Percentiles rank a stretch among this genome's conserved stretches.
phyloP scores from a whole-genome alignment of 2,888 invertebrate genomes.

The Agrochola litura region DNA sequence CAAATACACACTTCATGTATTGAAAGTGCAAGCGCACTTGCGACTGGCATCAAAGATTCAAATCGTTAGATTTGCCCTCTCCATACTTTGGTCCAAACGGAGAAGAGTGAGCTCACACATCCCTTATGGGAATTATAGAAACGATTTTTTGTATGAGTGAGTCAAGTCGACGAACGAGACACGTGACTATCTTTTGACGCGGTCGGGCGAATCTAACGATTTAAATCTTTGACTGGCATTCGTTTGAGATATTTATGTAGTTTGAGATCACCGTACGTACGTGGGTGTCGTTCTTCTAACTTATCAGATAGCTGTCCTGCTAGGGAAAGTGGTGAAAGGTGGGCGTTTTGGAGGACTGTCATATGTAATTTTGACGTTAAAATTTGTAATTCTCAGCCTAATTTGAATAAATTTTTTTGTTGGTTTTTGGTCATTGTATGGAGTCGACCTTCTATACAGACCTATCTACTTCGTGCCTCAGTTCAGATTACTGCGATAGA shows the following conservation, averaged over 20 bases:
- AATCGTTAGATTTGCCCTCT: background rate
- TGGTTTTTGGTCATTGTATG: background rate
- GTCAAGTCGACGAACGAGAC: background rate
- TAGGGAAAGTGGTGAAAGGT: background rate
- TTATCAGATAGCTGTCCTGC: background rate
- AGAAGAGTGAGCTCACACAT: background rate
- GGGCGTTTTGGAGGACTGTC: background rate
- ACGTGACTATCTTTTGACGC: background rate
- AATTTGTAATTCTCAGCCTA: background rate
- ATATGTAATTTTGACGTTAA: background rate
- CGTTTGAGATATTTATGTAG: background rate
- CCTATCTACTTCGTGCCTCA: background rate
- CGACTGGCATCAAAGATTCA: background rate
- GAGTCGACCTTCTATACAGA: constrained; percentile 11
- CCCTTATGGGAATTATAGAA: background rate
- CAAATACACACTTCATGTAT: background rate
- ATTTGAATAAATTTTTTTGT: background rate
- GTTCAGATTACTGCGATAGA: constrained; percentile 57
- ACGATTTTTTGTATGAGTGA: background rate
- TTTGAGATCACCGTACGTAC: too few relatives aligned
- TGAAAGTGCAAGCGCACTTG: background rate
- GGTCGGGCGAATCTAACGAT: background rate
- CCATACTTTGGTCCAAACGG: background rate
- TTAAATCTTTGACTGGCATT: background rate
- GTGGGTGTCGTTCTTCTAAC: background rate